Evolutionary conservation across 23 tunicate genomes (phyloP).

Genomic region (Ascidia mentula): DNA sequence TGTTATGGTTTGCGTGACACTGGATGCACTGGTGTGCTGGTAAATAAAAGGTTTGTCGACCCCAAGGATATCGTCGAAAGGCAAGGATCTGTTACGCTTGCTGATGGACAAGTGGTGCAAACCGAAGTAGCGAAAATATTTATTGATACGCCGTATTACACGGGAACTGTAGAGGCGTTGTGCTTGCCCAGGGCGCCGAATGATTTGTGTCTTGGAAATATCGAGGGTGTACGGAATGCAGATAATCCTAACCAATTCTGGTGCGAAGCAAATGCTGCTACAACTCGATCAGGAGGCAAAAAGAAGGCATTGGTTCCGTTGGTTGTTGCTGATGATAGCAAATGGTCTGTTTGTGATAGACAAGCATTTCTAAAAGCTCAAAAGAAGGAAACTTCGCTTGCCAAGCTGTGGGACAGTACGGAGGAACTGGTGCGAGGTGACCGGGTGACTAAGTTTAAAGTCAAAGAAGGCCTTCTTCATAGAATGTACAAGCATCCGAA

Average conservation of each 20-base stretch:
- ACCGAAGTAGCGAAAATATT: background rate
- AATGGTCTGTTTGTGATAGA: slow-evolving; percentile 3
- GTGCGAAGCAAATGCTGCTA: slow-evolving; percentile 13
- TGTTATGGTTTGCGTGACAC: slow-evolving; percentile 12
- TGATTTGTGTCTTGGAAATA: slow-evolving; percentile 20
- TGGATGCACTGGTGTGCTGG: slow-evolving; percentile 17
- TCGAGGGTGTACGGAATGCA: background rate
- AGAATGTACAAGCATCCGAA: background rate
- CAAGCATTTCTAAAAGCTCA: slow-evolving; percentile 5
- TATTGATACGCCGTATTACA: slow-evolving; percentile 22
- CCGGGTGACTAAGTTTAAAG: background rate
- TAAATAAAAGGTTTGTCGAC: background rate
- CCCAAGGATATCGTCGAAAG: background rate
- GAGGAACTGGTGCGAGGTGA: background rate
- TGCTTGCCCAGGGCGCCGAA: background rate
- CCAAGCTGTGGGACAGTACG: background rate
- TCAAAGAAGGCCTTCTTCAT: background rate
- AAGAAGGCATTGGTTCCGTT: background rate
- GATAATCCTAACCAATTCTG: slow-evolving; percentile 12
- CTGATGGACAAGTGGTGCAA: background rate
- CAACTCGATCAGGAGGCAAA: slow-evolving; percentile 14
- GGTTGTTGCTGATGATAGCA: background rate
- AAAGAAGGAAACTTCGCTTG: background rate
- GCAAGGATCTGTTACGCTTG: background rate
- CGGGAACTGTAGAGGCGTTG: slow-evolving; percentile 14